phyloP scores from a whole-genome alignment of 2,888 invertebrate genomes.

The Rhogogaster chlorosoma region DNA sequence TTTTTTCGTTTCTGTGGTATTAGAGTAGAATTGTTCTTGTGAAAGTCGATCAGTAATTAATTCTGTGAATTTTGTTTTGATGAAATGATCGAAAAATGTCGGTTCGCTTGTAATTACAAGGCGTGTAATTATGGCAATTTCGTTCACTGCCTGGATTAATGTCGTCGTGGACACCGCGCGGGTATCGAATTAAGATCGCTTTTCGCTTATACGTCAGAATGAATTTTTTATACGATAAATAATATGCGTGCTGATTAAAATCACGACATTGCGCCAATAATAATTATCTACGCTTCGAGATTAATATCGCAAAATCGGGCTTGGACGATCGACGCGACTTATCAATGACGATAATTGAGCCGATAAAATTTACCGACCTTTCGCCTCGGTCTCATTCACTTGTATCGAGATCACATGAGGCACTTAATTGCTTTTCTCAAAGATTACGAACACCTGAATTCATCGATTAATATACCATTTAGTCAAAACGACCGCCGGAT shows the following conservation, averaged over 20 bases:
- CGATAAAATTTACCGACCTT: constrained; percentile 36
- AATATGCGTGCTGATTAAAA: constrained; percentile 4
- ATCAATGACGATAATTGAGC: constrained; percentile 6
- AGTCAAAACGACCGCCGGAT: background rate
- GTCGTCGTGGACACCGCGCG: background rate
- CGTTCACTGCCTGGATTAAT: background rate
- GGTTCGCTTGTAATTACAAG: constrained; percentile 2
- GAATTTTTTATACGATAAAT: constrained; percentile 13
- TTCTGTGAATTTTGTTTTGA: background rate
- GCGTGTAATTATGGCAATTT: constrained; percentile 13
- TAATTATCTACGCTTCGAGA: constrained; percentile 15
- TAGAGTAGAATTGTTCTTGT: background rate
- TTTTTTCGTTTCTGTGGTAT: background rate
- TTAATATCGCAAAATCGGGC: constrained; percentile 22
- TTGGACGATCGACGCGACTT: background rate
- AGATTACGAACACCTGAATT: constrained; percentile 21
- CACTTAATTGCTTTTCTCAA: background rate
- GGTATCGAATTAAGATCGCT: background rate
- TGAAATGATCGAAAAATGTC: constrained; percentile 21
- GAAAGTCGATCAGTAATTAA: constrained; percentile 15
- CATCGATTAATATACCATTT: background rate
- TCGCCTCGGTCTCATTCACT: background rate
- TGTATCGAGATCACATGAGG: background rate
- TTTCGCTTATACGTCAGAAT: background rate
- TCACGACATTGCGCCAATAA: constrained; percentile 20